Evolutionary conservation across 2,797 vertebrate species (phyloP), one percentile per base, ranked within the genome.

Genomic region (Aldrovandia affinis): DNA sequence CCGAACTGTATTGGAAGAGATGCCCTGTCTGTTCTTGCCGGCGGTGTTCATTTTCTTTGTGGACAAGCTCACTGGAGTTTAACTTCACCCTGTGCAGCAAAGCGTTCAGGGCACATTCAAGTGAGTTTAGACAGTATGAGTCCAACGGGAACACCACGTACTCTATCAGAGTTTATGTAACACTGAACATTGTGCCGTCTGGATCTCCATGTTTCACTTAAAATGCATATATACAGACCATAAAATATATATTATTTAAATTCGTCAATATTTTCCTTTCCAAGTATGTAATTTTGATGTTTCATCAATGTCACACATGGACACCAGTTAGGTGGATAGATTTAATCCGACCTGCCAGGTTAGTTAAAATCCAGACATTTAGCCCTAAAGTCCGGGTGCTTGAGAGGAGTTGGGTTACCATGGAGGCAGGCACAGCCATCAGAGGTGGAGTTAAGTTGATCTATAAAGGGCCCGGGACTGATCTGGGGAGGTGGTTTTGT

Each of bases 1-100:
- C 84, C 87, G 86, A 87, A 87, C 89, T 59, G 89, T 89, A 95
- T 94, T 85, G 88, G 90, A 94, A 89, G 81, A 87, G 94, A 95
- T 91, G 89, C 81, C 85, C 86, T 93, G 92, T 92, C 92, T 89
- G 82, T 82, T 90, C 81, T 57, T 50, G 86, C 87, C 75, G 83
- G 42, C 82, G 86, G 83, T 20, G 36, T 18, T 25, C 85, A 81
- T 86, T 44, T 63, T 52, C 80, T 68, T 77, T 44, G 22, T 33
- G 52, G 83, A 86, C 81, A 80, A 55, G 80, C 83, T 84, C 83
- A 61, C 82, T 1, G 33, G 6, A 81, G 79, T 39, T 57, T 81
- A 81, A 61, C 52, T 77, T 44, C 39, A 44, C 22, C 20, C 39
- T 10, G 73, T 20, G 3, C 73, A 77, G 55, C 36, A 20, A 73